Base-by-base conservation (phyloP, 2,888 invertebrate genomes). In the Caenorhabditis doughertyi region DNA sequence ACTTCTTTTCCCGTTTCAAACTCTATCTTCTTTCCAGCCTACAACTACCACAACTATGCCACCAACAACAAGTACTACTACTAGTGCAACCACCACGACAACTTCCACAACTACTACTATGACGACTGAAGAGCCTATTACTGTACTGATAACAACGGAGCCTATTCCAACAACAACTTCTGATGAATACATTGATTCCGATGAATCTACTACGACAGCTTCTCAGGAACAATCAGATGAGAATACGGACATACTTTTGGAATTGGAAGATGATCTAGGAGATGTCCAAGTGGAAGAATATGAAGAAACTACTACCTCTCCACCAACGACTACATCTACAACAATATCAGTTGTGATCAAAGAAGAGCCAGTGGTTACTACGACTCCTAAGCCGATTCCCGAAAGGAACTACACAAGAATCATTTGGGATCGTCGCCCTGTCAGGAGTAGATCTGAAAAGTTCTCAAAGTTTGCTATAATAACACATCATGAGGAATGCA, bases 271-370 rank as follows among this genome's bases (percentile, higher is more conserved):
- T 29, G 44, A 62, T 29, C 51, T 77, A 29, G 58, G 35, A 2
- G 77, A 77, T 62, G 77, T 77, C n/a, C 53, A 77, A 35, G 77
- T 77, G 53, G 77, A 77, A 39, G 77, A 77, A 35, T 77, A 77
- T 35, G 77, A 77, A 23, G 77, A 68, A 32, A 68, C 68, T 11
- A 73, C 72, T 1, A 49, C 7, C 18, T 1, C 64, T 25, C 5
- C 56, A 5, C 44, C 58, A 1, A 27, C 70, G n/a, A 39, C 18
- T 1, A 32, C 55, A 25, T 16, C 32, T 0, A 42, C 56, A 1
- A 7, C 29, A 23, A 56, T 27, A 7, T 42, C 70, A 7, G 21
- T 16, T 42, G 3, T 42, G 35, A 35, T 16, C 56, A 13, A 70
- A 42, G 8, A 21, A 25, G 0, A 16, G 11, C 7, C 29, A 35